These are phyloP conservation scores for Phocoena sinus DNA, from an alignment of 2,113 vertebrate species.

Conservation along the genomic window DNA sequence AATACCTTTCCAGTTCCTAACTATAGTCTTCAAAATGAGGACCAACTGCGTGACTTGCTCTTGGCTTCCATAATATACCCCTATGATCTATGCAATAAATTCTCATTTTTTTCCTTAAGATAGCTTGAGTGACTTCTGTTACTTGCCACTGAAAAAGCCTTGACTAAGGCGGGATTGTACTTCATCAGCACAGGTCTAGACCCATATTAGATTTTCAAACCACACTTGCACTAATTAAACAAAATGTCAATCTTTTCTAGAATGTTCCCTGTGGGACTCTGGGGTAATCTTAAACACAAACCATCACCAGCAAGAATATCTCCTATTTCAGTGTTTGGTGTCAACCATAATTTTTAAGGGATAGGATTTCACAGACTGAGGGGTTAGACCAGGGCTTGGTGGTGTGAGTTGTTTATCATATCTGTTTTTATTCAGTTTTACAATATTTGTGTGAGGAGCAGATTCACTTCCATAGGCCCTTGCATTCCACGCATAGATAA, in stretches of 20 bases:
- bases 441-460: slow-evolving; percentile 27
- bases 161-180: neutral
- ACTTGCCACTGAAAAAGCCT: neutral
- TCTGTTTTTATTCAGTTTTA: slow-evolving; percentile 48
- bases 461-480: neutral
- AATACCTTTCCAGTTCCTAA: neutral
- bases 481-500: neutral
- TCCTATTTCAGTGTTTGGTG: slow-evolving; percentile 4
- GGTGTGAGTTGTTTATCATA: slow-evolving; percentile 7
- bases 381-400: neutral
- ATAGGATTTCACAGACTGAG: slow-evolving; percentile 22
- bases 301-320: neutral
- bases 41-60: neutral
- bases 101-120: neutral
- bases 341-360: neutral
- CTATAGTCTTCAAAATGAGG: neutral
- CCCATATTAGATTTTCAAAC: neutral
- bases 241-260: neutral
- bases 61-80: neutral
- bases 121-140: neutral
- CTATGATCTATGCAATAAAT: neutral
- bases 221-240: neutral
- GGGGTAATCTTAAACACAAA: slow-evolving; percentile 37
- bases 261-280: neutral
- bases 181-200: neutral